phyloP scores from a whole-genome alignment of 2,888 invertebrate genomes.

The Xestia sexstrigata region DNA sequence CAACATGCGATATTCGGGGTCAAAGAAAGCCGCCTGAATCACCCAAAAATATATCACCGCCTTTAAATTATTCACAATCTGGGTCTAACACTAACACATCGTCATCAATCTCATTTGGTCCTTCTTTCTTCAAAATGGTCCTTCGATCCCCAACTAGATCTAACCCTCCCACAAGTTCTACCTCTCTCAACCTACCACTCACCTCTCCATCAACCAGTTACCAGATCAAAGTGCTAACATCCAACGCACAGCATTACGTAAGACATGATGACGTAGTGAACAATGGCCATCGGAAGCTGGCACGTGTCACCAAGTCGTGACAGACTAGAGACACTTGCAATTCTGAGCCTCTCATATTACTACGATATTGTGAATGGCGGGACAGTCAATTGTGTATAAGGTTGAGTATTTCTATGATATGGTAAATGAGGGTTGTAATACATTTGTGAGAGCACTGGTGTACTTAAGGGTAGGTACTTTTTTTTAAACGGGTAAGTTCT shows the following conservation, averaged over 20 bases:
- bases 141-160: neutral
- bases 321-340: constrained; percentile 60
- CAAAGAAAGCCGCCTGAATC: constrained; percentile 15
- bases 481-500: neutral
- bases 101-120: neutral
- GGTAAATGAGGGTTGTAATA: neutral
- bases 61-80: neutral
- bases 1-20: neutral
- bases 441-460: neutral
- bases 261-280: constrained; percentile 61
- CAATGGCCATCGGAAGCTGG: constrained; percentile 66
- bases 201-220: constrained; percentile 25
- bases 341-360: constrained; percentile 55
- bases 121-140: neutral
- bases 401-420: neutral
- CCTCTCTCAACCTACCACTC: constrained; percentile 6
- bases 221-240: constrained; percentile 31
- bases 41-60: neutral
- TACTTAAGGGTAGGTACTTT: neutral
- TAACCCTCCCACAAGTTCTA: neutral
- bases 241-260: constrained; percentile 55
- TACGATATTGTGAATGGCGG: constrained; percentile 29
- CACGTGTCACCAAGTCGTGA: constrained; percentile 69
- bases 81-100: neutral
- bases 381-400: constrained; percentile 17